Conservation (phyloP, 2,113 vertebrate species). For the Eubucco bourcierii region DNA sequence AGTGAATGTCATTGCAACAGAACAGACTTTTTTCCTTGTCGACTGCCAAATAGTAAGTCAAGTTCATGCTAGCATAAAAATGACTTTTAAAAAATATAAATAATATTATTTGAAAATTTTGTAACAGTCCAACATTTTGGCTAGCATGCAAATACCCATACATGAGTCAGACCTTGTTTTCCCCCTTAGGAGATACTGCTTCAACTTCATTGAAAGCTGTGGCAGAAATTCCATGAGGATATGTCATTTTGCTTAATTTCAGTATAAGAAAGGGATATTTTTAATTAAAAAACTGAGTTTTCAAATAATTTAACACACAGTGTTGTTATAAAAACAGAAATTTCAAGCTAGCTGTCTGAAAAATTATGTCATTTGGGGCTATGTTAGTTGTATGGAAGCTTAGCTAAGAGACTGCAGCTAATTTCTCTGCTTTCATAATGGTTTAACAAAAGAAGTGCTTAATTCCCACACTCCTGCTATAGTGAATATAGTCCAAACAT, state of each 20-base stretch:
- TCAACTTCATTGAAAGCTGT: neutral
- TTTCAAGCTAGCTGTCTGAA: neutral
- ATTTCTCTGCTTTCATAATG: constrained; percentile 21
- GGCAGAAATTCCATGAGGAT: neutral
- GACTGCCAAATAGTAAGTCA: neutral
- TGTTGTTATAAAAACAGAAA: neutral
- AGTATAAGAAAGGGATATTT: neutral
- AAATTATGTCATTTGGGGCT: neutral
- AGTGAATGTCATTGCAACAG: neutral
- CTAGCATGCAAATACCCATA: neutral
- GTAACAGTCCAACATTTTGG: neutral
- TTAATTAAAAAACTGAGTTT: neutral
- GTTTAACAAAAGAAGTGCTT: constrained; percentile 8
- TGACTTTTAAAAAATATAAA: constrained; percentile 4
- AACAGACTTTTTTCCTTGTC: neutral
- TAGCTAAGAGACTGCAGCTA: neutral
- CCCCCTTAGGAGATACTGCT: neutral
- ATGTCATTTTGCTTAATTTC: neutral
- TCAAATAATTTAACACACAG: neutral
- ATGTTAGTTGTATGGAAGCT: neutral
- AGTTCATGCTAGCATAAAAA: constrained; percentile 8
- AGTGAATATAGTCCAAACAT: neutral
- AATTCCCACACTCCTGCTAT: constrained; percentile 1
- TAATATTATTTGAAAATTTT: neutral
- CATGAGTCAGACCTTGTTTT: constrained; percentile 43